Percentiles rank a stretch among this genome's conserved stretches.
phyloP scores from a whole-genome alignment of 2,797 vertebrate species.

The Rhabdomys pumilio region DNA sequence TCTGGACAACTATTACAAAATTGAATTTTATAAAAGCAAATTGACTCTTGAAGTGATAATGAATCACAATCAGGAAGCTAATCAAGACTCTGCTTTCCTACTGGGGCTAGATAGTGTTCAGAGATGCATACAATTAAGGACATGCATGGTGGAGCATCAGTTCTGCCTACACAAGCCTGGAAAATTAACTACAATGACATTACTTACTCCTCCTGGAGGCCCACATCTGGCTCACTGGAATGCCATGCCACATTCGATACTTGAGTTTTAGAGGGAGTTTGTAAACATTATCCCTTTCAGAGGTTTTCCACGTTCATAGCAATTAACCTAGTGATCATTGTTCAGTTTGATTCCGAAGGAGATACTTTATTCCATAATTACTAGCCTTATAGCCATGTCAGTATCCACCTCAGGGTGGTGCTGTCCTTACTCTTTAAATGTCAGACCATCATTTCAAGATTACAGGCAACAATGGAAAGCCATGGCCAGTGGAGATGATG shows the following conservation, averaged over 20 bases:
- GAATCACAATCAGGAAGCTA: background rate
- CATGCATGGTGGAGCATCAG: background rate
- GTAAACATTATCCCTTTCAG: background rate
- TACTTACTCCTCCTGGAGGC: background rate
- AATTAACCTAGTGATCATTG: too few species aligned
- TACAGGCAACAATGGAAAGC: conserved; percentile 89
- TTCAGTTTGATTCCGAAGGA: background rate
- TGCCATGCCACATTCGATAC: background rate
- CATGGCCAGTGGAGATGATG: conserved; percentile 89
- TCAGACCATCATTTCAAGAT: conserved; percentile 91
- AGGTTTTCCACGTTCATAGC: background rate
- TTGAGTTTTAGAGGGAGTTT: background rate
- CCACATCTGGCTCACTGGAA: background rate
- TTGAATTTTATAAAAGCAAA: background rate
- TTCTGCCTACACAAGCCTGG: background rate
- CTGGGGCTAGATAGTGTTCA: background rate
- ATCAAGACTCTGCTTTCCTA: background rate
- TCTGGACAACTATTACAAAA: background rate
- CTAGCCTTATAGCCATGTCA: background rate
- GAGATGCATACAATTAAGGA: background rate
- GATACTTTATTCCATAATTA: too few species aligned
- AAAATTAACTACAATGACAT: background rate
- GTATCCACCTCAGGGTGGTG: too few species aligned
- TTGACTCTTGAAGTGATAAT: background rate
- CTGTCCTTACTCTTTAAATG: conserved; percentile 86